These are phyloP conservation scores for Ageneiosus marmoratus DNA, from an alignment of 2,113 vertebrate species.

Conservation along the genomic window DNA sequence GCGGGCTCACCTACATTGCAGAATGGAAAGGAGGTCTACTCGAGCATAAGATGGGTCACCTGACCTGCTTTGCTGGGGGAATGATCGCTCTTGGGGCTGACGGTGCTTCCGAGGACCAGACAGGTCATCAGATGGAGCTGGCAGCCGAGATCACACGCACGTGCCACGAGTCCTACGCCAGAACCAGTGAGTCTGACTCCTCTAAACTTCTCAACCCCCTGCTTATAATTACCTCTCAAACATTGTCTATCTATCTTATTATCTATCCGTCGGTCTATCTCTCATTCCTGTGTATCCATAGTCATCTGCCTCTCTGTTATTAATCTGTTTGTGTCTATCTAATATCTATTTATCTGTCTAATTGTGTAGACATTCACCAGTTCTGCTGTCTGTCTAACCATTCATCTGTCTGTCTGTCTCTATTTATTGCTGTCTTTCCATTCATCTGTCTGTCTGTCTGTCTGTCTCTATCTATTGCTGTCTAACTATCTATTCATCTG, in stretches of 20 bases:
- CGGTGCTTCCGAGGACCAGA: slow-evolving; percentile 82
- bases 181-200: slow-evolving; percentile 79
- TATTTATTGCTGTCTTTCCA: no score
- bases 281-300: no score
- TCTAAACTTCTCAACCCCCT: neutral
- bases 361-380: no score
- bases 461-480: neutral
- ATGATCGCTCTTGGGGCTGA: slow-evolving; percentile 97
- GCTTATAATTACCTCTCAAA: neutral
- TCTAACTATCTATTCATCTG: neutral
- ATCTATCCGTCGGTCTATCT: no score
- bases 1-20: slow-evolving; percentile 92
- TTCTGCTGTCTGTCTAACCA: no score
- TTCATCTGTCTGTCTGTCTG: no score
- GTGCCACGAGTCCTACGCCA: slow-evolving; percentile 92
- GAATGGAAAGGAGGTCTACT: slow-evolving; percentile 98
- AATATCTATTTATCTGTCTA: no score
- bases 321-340: no score
- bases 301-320: no score
- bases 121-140: slow-evolving; percentile 89
- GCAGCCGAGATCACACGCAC: slow-evolving; percentile 95
- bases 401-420: neutral
- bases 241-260: no score
- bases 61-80: slow-evolving; percentile 96
- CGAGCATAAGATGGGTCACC: slow-evolving; percentile 98